A percentile compares a stretch with the other conserved stretches of the same genome.
phyloP scores from a whole-genome alignment of 1,140 invertebrate genomes.

The Forficula auricularia region DNA sequence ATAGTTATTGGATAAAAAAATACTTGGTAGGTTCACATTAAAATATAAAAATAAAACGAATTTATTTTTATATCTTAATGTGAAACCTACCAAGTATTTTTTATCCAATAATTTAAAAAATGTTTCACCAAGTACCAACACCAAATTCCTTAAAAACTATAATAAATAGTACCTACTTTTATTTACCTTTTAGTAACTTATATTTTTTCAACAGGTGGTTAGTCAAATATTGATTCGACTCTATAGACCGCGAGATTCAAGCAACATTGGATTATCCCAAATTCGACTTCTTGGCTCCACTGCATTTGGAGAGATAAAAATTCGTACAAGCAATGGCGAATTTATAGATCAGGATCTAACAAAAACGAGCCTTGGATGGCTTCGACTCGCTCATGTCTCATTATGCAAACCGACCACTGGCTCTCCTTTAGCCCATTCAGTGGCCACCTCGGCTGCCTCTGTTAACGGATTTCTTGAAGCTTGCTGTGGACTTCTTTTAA shows the following conservation, averaged over 20 bases:
- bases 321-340: slow-evolving; percentile 25
- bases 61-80: no score
- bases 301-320: slow-evolving; percentile 40
- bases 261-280: slow-evolving; percentile 73
- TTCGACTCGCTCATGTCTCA: slow-evolving; percentile 48
- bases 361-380: slow-evolving; percentile 42
- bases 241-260: slow-evolving; percentile 69
- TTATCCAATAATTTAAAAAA: no score
- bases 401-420: slow-evolving; percentile 32
- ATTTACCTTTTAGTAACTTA: no score
- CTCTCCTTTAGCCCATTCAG: slow-evolving; percentile 16
- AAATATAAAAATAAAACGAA: no score
- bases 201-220: slow-evolving; percentile 8
- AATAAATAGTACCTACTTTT: no score
- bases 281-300: slow-evolving; percentile 69
- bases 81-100: no score
- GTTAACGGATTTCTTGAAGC: slow-evolving; percentile 41
- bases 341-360: slow-evolving; percentile 27
- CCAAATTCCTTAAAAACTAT: no score
- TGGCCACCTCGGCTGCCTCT: slow-evolving; percentile 1
- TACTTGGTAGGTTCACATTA: no score
- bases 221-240: slow-evolving; percentile 38
- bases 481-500: slow-evolving; percentile 53
- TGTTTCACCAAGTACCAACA: no score
- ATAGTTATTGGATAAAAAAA: no score